Percentiles rank a stretch among this genome's conserved stretches.
These are phyloP conservation scores for Orbicella faveolata DNA, from an alignment of 64 coral and sea anemone species.

Conservation along the genomic window DNA sequence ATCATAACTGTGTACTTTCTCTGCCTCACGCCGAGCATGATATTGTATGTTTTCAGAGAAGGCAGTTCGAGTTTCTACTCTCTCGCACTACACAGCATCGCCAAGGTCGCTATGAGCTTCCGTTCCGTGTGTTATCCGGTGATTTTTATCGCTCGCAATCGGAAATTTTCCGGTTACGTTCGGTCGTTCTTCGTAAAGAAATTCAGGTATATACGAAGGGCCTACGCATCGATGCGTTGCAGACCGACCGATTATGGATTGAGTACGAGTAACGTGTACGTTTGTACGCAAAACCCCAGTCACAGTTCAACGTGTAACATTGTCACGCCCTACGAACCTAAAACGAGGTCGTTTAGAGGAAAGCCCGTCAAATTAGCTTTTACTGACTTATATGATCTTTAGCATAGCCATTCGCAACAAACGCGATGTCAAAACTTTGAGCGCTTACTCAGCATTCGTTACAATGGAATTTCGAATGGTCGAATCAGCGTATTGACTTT, in stretches of 20 bases:
- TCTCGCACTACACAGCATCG: constrained; percentile 8
- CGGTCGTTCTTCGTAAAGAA: constrained; percentile 15
- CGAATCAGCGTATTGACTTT: too few species aligned
- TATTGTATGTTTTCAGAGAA: constrained; percentile 29
- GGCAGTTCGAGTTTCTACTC: constrained; percentile 7
- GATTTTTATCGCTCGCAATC: constrained; percentile 40
- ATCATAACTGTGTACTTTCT: constrained; percentile 33
- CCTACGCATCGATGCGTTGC: background rate
- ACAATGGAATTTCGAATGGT: too few species aligned
- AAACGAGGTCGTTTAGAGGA: background rate
- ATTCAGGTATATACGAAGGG: background rate
- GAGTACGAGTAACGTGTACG: background rate
- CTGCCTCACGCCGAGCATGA: constrained; percentile 5
- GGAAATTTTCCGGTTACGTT: constrained; percentile 35
- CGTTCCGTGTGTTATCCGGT: constrained; percentile 33
- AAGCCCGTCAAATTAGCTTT: constrained; percentile 20
- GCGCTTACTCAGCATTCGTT: too few species aligned
- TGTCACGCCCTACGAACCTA: background rate
- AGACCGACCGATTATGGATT: background rate
- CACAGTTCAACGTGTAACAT: background rate
- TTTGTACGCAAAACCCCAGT: background rate
- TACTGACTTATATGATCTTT: constrained; percentile 5
- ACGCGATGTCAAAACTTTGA: too few species aligned
- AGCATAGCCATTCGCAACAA: background rate
- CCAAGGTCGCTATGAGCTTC: constrained; percentile 29